These are phyloP conservation scores for Petromus typicus DNA, from an alignment of 2,113 vertebrate species.

Conservation along the genomic window DNA sequence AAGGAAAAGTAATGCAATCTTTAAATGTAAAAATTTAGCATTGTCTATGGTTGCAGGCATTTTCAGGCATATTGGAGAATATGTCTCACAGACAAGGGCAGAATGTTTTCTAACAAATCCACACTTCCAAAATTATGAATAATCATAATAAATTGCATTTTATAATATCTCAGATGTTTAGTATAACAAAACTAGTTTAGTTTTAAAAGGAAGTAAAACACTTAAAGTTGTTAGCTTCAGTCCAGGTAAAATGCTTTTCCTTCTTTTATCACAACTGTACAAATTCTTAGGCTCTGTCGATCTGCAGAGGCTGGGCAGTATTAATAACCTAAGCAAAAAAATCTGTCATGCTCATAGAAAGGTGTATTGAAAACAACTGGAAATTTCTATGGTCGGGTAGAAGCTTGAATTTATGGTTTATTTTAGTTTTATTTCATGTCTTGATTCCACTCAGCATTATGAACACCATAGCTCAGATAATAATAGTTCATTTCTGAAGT, in stretches of 20 bases:
- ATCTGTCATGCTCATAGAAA: not conserved
- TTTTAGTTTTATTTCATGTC: conserved; percentile 71
- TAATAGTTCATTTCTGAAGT: conserved; percentile 74
- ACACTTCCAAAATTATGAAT: not conserved
- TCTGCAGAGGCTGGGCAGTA: not conserved
- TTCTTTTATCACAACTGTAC: not conserved
- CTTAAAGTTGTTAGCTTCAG: not conserved
- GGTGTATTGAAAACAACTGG: conserved; percentile 45
- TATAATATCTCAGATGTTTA: not conserved
- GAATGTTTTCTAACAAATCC: not conserved
- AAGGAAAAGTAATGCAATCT: not conserved
- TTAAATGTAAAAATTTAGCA: not conserved
- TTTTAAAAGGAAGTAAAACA: not conserved
- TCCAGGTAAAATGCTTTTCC: not conserved
- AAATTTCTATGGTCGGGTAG: not conserved
- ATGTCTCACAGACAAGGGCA: not conserved
- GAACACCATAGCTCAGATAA: conserved; percentile 60
- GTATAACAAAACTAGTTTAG: not conserved
- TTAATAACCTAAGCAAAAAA: conserved; percentile 49
- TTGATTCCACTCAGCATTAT: conserved; percentile 62
- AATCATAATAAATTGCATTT: not conserved
- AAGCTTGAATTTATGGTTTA: conserved; percentile 52
- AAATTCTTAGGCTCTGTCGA: not conserved
- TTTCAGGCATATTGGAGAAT: not conserved
- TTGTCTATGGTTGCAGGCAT: no score